These are phyloP conservation scores for Myxocyprinus asiaticus DNA, from an alignment of 2,113 vertebrate genomes.

Conservation along the genomic window DNA sequence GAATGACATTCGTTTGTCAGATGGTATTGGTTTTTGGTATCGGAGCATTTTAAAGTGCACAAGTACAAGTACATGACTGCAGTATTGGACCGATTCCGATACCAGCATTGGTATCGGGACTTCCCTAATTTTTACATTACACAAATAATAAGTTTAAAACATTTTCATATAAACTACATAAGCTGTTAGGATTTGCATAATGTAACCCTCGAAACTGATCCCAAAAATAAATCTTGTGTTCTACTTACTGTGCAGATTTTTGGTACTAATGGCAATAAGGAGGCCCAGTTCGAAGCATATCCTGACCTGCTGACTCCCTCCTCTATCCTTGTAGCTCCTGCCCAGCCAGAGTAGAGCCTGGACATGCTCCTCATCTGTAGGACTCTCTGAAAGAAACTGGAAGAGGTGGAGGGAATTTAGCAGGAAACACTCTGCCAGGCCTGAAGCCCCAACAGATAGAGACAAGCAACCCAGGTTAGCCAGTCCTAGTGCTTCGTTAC, in stretches of 20 bases:
- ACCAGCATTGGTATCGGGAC: no score
- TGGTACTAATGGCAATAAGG: slow-evolving; percentile 83
- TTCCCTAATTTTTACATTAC: no score
- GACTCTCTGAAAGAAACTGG: slow-evolving; percentile 77
- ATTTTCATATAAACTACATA: no score
- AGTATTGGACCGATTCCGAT: no score
- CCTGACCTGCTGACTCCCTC: slow-evolving; percentile 71
- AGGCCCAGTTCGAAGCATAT: slow-evolving; percentile 88
- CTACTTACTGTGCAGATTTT: slow-evolving; percentile 87
- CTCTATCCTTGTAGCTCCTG: slow-evolving; percentile 77
- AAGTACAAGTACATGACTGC: no score
- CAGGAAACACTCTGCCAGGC: slow-evolving; percentile 82
- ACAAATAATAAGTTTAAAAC: no score
- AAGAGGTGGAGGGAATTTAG: slow-evolving; percentile 80
- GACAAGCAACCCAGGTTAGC: slow-evolving; percentile 90
- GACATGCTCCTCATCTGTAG: slow-evolving; percentile 84
- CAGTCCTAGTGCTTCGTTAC: slow-evolving; percentile 87
- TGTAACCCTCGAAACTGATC: background rate
- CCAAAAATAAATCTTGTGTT: background rate
- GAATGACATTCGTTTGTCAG: no score
- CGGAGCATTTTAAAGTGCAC: no score
- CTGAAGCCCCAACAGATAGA: slow-evolving; percentile 68
- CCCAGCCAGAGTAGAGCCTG: slow-evolving; percentile 89
- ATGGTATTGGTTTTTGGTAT: no score
- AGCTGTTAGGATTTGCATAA: no score